Evolutionary conservation across 2,797 vertebrate genomes (phyloP), one percentile per base, ranked within the genome.

Genomic region (Sebastes elongatus): DNA sequence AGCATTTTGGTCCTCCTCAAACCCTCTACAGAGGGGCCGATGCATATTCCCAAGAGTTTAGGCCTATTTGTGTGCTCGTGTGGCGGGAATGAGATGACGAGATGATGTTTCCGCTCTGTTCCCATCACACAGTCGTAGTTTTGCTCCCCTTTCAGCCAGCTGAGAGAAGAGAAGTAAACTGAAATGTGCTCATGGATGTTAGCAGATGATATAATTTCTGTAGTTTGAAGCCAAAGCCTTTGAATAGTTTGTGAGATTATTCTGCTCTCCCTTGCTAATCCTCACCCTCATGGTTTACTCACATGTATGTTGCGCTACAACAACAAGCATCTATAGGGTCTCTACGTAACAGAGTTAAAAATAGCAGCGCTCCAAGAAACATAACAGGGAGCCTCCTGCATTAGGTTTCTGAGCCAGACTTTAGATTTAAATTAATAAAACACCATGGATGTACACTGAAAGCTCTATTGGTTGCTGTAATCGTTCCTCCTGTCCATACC

Each of bases 361-460:
- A 94, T 93, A 95, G 93, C 83, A 71, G 57, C 23, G 84, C 90
- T 92, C 23, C 25, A 63, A 93, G 87, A 92, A 87, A 90, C 77
- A 78, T 84, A 90, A 86, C 61, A 89, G 59, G 60, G 76, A 86
- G 61, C 20, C 33, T 80, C 74, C 69, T 76, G 65, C 33, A 9
- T 46, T 76, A 62, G 46, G 20, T n/a, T 35, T 33, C 33, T 73
- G 57, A 74, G 6, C 22, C 53, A 42, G 49, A 30, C 55, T 18
- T 71, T 6, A 59, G 18, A 67, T n/a, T 62, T 55, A 30, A 20
- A 49, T 55, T 6, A 69, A 38, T 4, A 61, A 76, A 53, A 65
- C 10, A 2, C 4, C 18, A 49, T 20, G 13, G 28, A 35, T 35
- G 16, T 16, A 18, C 23, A 52, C 1, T 57, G 18, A 67, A 18